A percentile compares a stretch with the other conserved stretches of the same genome.
These are phyloP conservation scores for Oncopodura yosiiana DNA, from an alignment of 1,140 invertebrate genomes.

Conservation along the genomic window DNA sequence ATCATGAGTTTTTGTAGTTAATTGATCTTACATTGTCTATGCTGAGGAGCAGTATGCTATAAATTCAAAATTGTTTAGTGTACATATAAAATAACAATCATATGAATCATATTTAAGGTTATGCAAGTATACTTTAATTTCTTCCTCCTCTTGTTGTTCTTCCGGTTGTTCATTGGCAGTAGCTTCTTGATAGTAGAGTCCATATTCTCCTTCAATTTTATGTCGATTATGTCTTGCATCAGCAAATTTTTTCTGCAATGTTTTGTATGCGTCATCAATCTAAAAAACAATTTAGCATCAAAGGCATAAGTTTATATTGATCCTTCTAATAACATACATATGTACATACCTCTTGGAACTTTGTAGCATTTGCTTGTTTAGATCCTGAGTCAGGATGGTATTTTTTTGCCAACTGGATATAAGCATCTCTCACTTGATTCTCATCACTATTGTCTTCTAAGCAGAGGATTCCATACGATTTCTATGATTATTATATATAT, in stretches of 20 bases:
- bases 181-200: conserved; percentile 39
- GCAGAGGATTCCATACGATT: too few relatives aligned
- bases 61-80: conserved; percentile 24
- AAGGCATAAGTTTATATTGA: neutral
- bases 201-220: conserved; percentile 40
- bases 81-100: neutral
- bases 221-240: conserved; percentile 37
- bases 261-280: conserved; percentile 49
- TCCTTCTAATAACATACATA: neutral
- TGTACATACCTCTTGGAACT: conserved; percentile 59
- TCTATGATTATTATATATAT: too few relatives aligned
- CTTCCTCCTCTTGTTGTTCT: conserved; percentile 42
- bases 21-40: too few relatives aligned
- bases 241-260: conserved; percentile 42
- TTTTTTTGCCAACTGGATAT: conserved; percentile 61
- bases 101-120: neutral
- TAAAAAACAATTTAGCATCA: conserved; percentile 26
- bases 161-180: conserved; percentile 46
- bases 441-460: conserved; percentile 58
- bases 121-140: conserved; percentile 42
- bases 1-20: too few relatives aligned
- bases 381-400: conserved; percentile 69
- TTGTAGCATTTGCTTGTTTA: conserved; percentile 51
- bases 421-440: conserved; percentile 58
- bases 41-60: conserved; percentile 75